Evolutionary conservation across 2,113 vertebrate species (phyloP).

Genomic region (Cnemophilus loriae): DNA sequence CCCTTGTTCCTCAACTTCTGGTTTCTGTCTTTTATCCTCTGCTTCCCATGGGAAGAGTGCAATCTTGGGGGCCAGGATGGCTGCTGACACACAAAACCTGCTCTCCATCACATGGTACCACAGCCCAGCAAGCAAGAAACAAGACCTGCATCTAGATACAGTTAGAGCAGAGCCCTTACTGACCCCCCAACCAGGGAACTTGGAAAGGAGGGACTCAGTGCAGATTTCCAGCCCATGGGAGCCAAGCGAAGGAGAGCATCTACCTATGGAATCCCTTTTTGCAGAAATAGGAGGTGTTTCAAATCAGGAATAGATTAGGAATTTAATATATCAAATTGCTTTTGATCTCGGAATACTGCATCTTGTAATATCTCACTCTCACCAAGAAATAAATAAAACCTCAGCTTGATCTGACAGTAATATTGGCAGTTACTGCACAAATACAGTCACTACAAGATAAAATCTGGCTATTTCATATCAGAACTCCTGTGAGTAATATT

Average conservation of each 20-base stretch:
- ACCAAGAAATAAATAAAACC: neutral
- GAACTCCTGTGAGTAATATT: neutral
- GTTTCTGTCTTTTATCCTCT: neutral
- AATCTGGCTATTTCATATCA: neutral
- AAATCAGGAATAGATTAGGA: neutral
- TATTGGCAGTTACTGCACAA: neutral
- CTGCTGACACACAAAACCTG: neutral
- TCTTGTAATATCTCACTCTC: neutral
- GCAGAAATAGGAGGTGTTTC: neutral
- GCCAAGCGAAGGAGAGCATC: fast-evolving
- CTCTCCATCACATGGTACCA: neutral
- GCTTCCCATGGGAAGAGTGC: neutral
- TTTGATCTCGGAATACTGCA: neutral
- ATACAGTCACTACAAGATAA: neutral
- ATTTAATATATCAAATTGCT: neutral
- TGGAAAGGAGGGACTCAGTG: fast-evolving
- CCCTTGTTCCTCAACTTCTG: neutral
- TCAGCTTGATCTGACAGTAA: neutral
- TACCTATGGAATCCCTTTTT: neutral
- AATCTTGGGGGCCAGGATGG: neutral
- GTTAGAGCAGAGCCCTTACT: neutral
- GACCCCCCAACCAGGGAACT: neutral
- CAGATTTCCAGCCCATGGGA: neutral
- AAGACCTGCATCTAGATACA: neutral
- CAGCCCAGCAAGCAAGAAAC: fast-evolving